Conservation (phyloP, 2,888 invertebrate genomes). For the Parochlus steinenii region DNA sequence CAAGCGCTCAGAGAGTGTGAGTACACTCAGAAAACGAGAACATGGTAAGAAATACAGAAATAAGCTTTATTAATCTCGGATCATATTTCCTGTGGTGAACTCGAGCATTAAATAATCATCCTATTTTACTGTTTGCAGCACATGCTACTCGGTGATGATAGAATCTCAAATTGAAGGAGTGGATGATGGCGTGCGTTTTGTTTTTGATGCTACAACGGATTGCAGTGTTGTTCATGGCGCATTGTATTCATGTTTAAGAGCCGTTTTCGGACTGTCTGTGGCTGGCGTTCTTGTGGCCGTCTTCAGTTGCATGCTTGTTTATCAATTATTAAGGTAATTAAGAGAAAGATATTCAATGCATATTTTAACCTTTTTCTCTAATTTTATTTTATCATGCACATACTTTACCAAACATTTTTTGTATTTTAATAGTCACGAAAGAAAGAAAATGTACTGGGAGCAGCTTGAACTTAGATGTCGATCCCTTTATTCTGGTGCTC, state of each 20-base stretch:
- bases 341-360: neutral
- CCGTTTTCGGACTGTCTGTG: slow-evolving; percentile 81
- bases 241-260: slow-evolving; percentile 71
- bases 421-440: slow-evolving; percentile 56
- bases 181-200: slow-evolving; percentile 53
- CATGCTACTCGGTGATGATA: slow-evolving; percentile 56
- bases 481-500: slow-evolving; percentile 45
- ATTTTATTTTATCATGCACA: slow-evolving; percentile 2
- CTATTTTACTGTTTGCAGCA: too few relatives aligned
- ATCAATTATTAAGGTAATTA: slow-evolving; percentile 60
- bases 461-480: slow-evolving; percentile 72
- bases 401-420: neutral
- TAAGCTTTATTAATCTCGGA: too few relatives aligned
- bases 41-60: too few relatives aligned
- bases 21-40: slow-evolving; percentile 61
- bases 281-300: slow-evolving; percentile 81
- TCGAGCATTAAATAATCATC: too few relatives aligned
- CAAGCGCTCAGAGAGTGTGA: slow-evolving; percentile 77
- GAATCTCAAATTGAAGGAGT: slow-evolving; percentile 42
- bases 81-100: too few relatives aligned
- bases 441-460: slow-evolving; percentile 91
- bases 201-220: slow-evolving; percentile 72
- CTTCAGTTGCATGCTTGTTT: slow-evolving; percentile 83
- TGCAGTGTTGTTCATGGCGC: slow-evolving; percentile 86
- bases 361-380: neutral